These are phyloP conservation scores for Calephelis nemesis DNA, from an alignment of 1,140 invertebrate species.

Conservation along the genomic window DNA sequence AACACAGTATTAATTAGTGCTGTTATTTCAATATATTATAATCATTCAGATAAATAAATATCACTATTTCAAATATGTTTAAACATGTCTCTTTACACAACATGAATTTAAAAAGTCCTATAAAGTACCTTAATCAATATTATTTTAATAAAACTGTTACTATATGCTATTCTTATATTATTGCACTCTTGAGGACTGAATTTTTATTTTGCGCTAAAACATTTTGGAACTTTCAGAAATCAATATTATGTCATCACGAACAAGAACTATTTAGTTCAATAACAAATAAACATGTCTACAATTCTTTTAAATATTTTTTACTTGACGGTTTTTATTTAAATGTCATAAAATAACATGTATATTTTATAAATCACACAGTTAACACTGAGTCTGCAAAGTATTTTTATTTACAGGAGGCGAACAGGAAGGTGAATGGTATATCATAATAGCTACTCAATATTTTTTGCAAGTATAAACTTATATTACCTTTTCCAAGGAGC, in stretches of 20 bases:
- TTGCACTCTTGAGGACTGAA: conserved; percentile 23
- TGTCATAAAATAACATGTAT: no score
- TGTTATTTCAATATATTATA: conserved; percentile 62
- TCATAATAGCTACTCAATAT: no score
- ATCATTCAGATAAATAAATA: conserved; percentile 67
- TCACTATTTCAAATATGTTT: conserved; percentile 52
- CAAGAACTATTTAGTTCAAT: not conserved
- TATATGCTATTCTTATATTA: conserved; percentile 23
- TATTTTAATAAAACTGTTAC: conserved; percentile 6
- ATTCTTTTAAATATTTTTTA: no score
- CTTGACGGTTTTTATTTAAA: no score
- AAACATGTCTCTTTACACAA: conserved; percentile 49
- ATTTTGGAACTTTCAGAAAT: not conserved
- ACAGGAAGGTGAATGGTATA: no score
- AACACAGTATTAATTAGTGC: conserved; percentile 23
- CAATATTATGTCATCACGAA: conserved; percentile 2
- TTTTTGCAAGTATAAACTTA: no score
- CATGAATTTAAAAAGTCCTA: conserved; percentile 40
- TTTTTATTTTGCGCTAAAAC: not conserved
- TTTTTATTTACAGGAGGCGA: no score
- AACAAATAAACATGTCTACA: not conserved
- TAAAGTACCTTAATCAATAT: conserved; percentile 17
- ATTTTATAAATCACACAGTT: no score
- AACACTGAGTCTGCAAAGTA: no score
- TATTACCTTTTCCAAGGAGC: no score